A percentile compares a stretch with the other conserved stretches of the same genome.
These are phyloP conservation scores for Rattus norvegicus DNA, from an alignment of 2,113 vertebrate genomes.

Conservation along the genomic window DNA sequence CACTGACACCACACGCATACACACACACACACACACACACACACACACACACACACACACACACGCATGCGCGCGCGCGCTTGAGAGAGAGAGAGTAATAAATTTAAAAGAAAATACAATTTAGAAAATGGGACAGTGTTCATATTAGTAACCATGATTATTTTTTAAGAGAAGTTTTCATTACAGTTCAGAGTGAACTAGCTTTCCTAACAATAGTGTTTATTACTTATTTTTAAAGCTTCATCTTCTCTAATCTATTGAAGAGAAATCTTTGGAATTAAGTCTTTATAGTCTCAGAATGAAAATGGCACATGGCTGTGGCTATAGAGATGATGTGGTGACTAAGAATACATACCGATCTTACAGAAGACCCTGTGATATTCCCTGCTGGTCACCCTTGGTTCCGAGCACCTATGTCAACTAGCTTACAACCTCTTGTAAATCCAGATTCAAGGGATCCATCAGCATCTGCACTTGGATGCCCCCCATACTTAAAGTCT, in stretches of 20 bases:
- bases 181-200: slow-evolving; percentile 45
- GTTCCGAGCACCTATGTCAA: neutral
- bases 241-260: neutral
- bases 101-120: neutral
- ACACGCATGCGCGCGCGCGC: too few relatives aligned
- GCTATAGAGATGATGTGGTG: neutral
- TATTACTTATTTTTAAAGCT: slow-evolving; percentile 24
- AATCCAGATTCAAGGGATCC: too few relatives aligned
- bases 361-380: neutral
- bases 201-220: slow-evolving; percentile 9
- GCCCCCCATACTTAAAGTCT: neutral
- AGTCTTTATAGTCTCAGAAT: slow-evolving; percentile 27
- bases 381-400: neutral
- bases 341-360: neutral
- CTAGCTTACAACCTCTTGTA: too few relatives aligned
- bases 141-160: neutral
- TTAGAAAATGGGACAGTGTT: slow-evolving; percentile 46
- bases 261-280: neutral
- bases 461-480: neutral
- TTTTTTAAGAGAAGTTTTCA: slow-evolving; percentile 34
- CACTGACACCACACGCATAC: too few relatives aligned
- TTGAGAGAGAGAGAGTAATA: neutral
- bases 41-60: too few relatives aligned
- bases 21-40: too few relatives aligned
- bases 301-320: neutral